Evolutionary conservation across 2,797 vertebrate species (phyloP), one percentile per base, ranked within the genome.

Genomic region (Fratercula arctica): DNA sequence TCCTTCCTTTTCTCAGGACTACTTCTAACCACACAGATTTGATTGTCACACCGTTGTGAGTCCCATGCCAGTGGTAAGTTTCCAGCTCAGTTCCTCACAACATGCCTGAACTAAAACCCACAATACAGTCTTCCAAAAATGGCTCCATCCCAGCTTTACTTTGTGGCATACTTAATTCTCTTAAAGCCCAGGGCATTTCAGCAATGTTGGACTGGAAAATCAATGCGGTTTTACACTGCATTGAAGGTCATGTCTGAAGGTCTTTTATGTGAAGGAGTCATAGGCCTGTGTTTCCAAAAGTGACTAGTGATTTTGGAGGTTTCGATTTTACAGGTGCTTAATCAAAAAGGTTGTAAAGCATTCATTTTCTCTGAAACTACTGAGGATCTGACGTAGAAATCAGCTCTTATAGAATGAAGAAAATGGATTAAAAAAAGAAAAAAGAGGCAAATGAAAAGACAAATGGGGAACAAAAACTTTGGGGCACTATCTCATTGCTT

Each of bases 131-230:
- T 95, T 92, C 74, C 63, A 85, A 70, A 94, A 90, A 76, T 56
- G 63, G 61, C 64, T 67, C 73, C 39, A 90, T 73, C 51, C 39
- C 80, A 85, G 69, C 31, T 84, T 86, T 66, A 45, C 54, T 89
- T 73, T 74, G 67, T 56, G 43, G 39, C 54, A 86, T 90, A 63
- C 46, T 88, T 95, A 92, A 91, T 51, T 90, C 85, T 88, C 43
- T 46, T 69, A 82, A 96, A 91, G 46, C 83, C 83, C 57, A 51
- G 31, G 56, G 69, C 87, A 86, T 86, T 95, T 93, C 85, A 88
- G 66, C 54, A 88, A 73, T 82, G 73, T 64, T 66, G 35, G 46
- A 82, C 26, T 76, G 83, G 79, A 94, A 95, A 93, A 87, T 60
- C 84, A 87, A 67, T 83, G 87, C 60, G 83, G 88, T 81, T 96